Percentiles rank a stretch among this genome's conserved stretches.
Evolutionary conservation across 2,113 vertebrate genomes (phyloP).

Genomic region (Ranitomeya imitator): DNA sequence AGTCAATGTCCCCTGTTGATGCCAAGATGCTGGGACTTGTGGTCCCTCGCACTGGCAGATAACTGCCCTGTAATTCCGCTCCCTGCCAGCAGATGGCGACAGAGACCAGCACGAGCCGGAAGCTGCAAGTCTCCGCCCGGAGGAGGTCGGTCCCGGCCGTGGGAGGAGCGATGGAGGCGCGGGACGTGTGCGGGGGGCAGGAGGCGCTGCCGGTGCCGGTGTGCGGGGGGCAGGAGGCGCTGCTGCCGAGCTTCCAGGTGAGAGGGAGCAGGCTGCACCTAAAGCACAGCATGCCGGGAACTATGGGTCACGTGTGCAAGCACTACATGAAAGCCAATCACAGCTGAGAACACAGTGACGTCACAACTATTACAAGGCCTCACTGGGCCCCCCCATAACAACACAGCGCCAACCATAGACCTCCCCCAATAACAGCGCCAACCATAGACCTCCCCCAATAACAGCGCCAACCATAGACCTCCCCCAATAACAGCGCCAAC

Average conservation of each 20-base stretch:
- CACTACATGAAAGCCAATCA: not conserved
- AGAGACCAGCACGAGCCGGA: not conserved
- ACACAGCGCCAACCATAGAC: not conserved
- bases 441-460: too few relatives aligned
- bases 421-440: not conserved
- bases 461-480: too few relatives aligned
- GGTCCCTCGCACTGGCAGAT: not conserved
- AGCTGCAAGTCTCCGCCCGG: too few relatives aligned
- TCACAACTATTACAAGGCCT: too few relatives aligned
- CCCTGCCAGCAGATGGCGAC: conserved; percentile 8
- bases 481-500: too few relatives aligned
- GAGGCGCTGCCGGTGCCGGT: conserved; percentile 38
- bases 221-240: not conserved
- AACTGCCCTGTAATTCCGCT: not conserved
- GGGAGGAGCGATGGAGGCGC: not conserved
- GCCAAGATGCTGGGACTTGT: too few relatives aligned
- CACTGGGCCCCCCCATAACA: not conserved
- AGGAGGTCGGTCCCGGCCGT: too few relatives aligned
- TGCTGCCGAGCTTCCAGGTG: conserved; percentile 30
- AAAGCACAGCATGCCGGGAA: not conserved
- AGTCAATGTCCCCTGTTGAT: too few relatives aligned
- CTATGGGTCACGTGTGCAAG: not conserved
- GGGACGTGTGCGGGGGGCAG: not conserved
- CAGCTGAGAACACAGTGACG: not conserved
- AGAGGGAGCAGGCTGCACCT: not conserved